phyloP scores from a whole-genome alignment of 2,888 invertebrate genomes.

The Lamellibrachia columna region DNA sequence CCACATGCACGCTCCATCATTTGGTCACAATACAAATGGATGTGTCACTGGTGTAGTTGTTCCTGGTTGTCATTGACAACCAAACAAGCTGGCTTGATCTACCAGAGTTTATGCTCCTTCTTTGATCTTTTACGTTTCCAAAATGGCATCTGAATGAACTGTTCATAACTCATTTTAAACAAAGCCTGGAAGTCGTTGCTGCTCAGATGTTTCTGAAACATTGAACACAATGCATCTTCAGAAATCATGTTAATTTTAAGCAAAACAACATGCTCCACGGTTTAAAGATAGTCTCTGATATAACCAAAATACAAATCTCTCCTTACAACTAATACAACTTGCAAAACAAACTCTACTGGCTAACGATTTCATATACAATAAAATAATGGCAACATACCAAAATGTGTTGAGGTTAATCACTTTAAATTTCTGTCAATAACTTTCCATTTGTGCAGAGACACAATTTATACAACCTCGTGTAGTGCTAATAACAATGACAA shows the following conservation, averaged over 20 bases:
- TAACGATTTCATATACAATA: no score
- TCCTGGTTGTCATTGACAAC: not conserved
- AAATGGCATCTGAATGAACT: slow-evolving; percentile 80
- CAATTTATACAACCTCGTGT: no score
- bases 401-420: no score
- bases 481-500: no score
- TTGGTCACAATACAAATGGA: not conserved
- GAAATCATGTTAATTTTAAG: not conserved
- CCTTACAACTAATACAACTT: not conserved
- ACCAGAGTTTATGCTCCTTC: slow-evolving; percentile 86
- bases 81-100: slow-evolving; percentile 40
- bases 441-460: no score
- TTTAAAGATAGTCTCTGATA: not conserved
- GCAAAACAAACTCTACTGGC: no score
- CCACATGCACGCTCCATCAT: not conserved
- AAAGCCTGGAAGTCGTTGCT: slow-evolving; percentile 86
- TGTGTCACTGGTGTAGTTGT: not conserved
- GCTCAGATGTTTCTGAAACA: slow-evolving; percentile 80
- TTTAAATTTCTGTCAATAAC: no score
- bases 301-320: not conserved
- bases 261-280: not conserved
- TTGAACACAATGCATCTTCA: not conserved
- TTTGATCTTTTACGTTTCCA: slow-evolving; percentile 92
- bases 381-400: no score
- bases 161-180: slow-evolving; percentile 83